Percentiles rank a stretch among this genome's conserved stretches.
phyloP scores from a whole-genome alignment of 1,140 invertebrate genomes.

The Lordiphosa clarofinis region DNA sequence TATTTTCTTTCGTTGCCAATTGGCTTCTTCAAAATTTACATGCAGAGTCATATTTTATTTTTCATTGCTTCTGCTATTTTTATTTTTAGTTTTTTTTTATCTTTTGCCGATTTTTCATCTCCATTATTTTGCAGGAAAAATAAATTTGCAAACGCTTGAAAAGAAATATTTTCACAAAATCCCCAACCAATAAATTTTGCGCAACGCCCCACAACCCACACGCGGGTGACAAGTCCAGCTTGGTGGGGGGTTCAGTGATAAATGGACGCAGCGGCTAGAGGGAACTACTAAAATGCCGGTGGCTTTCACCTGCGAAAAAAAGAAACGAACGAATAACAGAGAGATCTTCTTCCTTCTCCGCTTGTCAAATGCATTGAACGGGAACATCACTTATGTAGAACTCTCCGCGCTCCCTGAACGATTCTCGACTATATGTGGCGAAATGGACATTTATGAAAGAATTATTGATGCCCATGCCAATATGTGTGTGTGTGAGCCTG shows the following conservation, averaged over 20 bases:
- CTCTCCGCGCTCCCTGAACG: conserved; percentile 25
- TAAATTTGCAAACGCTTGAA: conserved; percentile 69
- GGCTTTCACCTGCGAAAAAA: conserved; percentile 66
- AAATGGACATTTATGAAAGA: conserved; percentile 79
- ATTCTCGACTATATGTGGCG: conserved; percentile 72
- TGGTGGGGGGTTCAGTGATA: conserved; percentile 44
- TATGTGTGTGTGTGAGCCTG: not conserved
- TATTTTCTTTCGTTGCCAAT: conserved; percentile 32
- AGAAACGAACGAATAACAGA: conserved; percentile 7
- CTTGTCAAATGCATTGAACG: conserved; percentile 70
- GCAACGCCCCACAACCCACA: conserved; percentile 21
- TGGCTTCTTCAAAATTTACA: conserved; percentile 48
- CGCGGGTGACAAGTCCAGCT: conserved; percentile 64
- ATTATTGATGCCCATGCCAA: conserved; percentile 71
- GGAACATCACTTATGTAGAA: conserved; percentile 52
- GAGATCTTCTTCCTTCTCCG: conserved; percentile 44
- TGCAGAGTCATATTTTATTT: conserved; percentile 54
- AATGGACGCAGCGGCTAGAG: conserved; percentile 64
- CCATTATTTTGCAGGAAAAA: conserved; percentile 71
- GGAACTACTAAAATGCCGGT: conserved; percentile 58
- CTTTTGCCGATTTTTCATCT: conserved; percentile 64
- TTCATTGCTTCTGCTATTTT: conserved; percentile 24
- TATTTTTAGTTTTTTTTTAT: conserved; percentile 37
- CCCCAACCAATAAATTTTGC: conserved; percentile 65
- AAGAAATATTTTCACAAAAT: conserved; percentile 73